Evolutionary conservation across 2,888 invertebrate species (phyloP), one percentile per base, ranked within the genome.

Genomic region (Anticlea derivata): DNA sequence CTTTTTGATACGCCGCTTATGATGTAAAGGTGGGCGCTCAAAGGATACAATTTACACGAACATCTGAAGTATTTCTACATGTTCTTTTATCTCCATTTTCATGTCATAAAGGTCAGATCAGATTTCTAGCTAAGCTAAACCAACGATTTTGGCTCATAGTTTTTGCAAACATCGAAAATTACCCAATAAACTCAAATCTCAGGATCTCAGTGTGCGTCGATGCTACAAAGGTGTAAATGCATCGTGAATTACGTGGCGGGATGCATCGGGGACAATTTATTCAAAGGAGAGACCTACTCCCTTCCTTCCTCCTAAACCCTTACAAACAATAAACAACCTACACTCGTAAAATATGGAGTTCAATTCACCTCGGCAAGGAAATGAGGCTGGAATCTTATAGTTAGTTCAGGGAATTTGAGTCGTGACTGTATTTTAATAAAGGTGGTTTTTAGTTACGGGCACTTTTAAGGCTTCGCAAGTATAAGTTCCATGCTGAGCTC

Each of bases 1-100:
- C 81, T 79, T 78, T 88, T 84, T 78, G 86, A 83, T 82, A 80
- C 79, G 87, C 88, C 87, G 87, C 86, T 83, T 50, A 35, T 80
- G 72, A 52, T 50, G 57, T 72, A 61, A 68, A 58, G 64, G 54
- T 35, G 50, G 45, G 31, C 50, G 58, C 44, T 47, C 49, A 56
- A 50, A 7, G 27, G 1, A 22, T 0, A n/a, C n/a, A 29, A 29
- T 6, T 26, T 26, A 7, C 1, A 17, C 1, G n/a, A n/a, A n/a
- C n/a, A n/a, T n/a, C n/a, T n/a, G n/a, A n/a, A n/a, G n/a, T n/a
- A n/a, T n/a, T n/a, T n/a, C n/a, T n/a, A n/a, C n/a, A n/a, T n/a
- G n/a, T n/a, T n/a, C n/a, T n/a, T n/a, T n/a, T n/a, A n/a, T n/a
- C n/a, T n/a, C n/a, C n/a, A n/a, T n/a, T n/a, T n/a, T n/a, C n/a